Percentiles rank a stretch among this genome's conserved stretches.
These are phyloP conservation scores for Vannuccia rotundouncinata DNA, from an alignment of 2,888 invertebrate genomes.

Conservation along the genomic window DNA sequence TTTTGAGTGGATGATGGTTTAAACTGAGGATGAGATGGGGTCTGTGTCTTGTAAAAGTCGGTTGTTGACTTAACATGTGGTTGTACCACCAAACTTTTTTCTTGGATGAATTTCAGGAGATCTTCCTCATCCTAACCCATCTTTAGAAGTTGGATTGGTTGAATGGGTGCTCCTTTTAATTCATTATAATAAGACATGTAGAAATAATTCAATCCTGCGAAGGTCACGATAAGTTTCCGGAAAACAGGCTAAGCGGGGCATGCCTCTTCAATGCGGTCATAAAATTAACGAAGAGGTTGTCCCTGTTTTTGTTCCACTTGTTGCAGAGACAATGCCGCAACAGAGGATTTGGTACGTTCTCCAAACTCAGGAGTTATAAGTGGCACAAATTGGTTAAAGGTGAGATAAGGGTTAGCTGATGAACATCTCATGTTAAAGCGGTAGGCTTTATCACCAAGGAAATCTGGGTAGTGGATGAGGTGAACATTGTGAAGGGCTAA, in stretches of 20 bases:
- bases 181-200: background rate
- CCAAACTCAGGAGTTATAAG: background rate
- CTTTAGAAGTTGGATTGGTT: background rate
- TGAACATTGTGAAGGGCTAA: background rate
- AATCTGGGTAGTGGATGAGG: background rate
- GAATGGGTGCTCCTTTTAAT: background rate
- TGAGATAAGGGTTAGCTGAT: background rate
- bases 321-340: background rate
- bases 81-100: no score
- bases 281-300: background rate
- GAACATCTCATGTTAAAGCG: background rate
- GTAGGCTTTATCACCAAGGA: background rate
- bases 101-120: no score
- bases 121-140: background rate
- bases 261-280: background rate
- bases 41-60: no score
- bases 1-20: no score
- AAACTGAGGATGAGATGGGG: no score
- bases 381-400: background rate
- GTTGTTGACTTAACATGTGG: no score
- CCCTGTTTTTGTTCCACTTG: background rate
- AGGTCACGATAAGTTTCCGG: background rate
- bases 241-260: background rate
- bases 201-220: background rate
- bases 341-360: background rate